These are phyloP conservation scores for Aphelinus atriplicis DNA, from an alignment of 1,140 invertebrate genomes.

Conservation along the genomic window DNA sequence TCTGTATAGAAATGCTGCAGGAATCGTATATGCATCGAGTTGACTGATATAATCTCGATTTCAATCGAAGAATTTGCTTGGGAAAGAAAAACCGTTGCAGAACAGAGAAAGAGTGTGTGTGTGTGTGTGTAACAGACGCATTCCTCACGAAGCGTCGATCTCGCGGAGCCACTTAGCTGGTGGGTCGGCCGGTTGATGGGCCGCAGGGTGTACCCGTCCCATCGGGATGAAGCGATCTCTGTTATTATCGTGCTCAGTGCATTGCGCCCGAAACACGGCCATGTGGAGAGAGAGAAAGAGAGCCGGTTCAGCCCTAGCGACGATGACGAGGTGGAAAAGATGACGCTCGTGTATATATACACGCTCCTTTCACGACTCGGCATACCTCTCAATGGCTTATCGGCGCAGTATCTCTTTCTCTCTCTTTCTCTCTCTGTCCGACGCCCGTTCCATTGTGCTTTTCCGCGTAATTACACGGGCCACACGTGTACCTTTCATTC, in stretches of 20 bases:
- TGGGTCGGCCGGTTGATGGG: no score
- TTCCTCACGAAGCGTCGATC: no score
- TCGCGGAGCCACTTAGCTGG: no score
- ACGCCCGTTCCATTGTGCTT: constrained; percentile 56
- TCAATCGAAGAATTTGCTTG: no score
- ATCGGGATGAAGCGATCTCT: constrained; percentile 45
- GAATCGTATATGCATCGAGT: no score
- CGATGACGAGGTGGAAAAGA: constrained; percentile 36
- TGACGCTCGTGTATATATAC: constrained; percentile 16
- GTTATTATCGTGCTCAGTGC: constrained; percentile 45
- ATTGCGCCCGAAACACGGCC: constrained; percentile 40
- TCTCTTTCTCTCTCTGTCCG: neutral
- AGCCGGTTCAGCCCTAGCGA: neutral
- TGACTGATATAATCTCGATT: no score
- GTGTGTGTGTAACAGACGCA: no score
- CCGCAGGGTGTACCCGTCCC: constrained; percentile 11
- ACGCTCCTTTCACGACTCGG: constrained; percentile 25
- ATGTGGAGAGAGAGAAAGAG: constrained; percentile 4
- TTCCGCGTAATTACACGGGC: constrained; percentile 55
- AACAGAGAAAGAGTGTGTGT: no score
- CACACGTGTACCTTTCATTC: constrained; percentile 16
- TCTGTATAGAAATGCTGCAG: no score
- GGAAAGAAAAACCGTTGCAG: no score
- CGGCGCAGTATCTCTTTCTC: constrained; percentile 29
- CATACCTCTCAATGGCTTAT: constrained; percentile 31